Conservation (phyloP, 2,888 invertebrate species). For the Synergus laeviventris region DNA sequence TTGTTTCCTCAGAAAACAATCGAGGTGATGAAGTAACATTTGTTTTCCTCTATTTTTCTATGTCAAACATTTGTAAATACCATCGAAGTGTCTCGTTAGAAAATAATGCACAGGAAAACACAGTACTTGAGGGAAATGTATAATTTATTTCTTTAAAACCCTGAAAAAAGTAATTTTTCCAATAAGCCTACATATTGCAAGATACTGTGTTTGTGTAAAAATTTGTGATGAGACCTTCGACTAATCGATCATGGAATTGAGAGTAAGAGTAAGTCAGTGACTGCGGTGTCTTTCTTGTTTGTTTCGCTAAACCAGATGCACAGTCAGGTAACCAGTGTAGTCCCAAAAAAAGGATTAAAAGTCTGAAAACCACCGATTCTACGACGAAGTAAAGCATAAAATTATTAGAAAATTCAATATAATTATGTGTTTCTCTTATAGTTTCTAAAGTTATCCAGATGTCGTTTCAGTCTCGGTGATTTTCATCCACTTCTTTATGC, state of each 20-base stretch:
- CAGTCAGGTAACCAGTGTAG: slow-evolving; percentile 72
- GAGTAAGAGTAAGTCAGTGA: slow-evolving; percentile 60
- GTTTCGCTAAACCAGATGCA: slow-evolving; percentile 74
- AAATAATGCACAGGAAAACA: slow-evolving; percentile 1
- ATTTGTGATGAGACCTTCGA: slow-evolving; percentile 44
- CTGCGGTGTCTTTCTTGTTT: slow-evolving; percentile 70
- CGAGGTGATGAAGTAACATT: background rate
- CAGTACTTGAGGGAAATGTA: background rate
- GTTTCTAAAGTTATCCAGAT: background rate
- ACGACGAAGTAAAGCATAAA: background rate
- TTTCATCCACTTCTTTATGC: slow-evolving; percentile 54
- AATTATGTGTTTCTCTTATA: slow-evolving; percentile 3
- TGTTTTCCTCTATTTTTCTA: background rate
- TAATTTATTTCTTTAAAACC: background rate
- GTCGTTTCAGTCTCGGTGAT: slow-evolving; percentile 49
- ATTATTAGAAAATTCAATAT: background rate
- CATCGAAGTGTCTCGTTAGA: slow-evolving; percentile 9
- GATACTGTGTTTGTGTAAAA: background rate
- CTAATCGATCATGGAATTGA: slow-evolving; percentile 43
- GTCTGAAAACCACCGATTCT: slow-evolving; percentile 23
- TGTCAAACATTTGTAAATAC: background rate
- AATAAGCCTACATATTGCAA: no score
- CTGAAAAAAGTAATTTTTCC: background rate
- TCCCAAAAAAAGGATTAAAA: slow-evolving; percentile 41
- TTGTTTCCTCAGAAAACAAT: background rate